Base-by-base conservation (phyloP, 2,888 invertebrate genomes). In the Agriotes lineatus region DNA sequence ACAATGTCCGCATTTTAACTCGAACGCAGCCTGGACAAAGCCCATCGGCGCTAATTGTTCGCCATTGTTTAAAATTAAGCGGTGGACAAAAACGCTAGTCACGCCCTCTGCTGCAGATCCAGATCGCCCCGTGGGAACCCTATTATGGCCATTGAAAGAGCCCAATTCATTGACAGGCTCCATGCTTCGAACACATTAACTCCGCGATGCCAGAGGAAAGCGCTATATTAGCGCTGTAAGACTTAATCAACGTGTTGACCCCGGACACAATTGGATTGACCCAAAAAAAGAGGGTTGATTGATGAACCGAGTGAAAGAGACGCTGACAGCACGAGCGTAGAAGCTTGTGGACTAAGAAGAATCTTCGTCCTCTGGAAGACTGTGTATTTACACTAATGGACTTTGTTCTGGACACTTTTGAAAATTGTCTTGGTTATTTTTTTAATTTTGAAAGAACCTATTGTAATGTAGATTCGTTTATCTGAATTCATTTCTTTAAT, bases 91-190 rank as follows among this genome's bases (percentile, higher is more conserved):
- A 62, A 45, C 39, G 25, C 57, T 22, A 39, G 64, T 69, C 69
- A 69, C 59, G 64, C 65, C 68, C 63, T 50, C 42, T 45, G 42
- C 33, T 42, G 57, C 67, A 60, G 65, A 70, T 72, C 72, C 63
- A 70, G 66, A 71, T 72, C 65, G 68, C 65, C 70, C 72, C 74
- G 74, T 73, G 72, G 74, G 74, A 73, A 69, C 67, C 66, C 67
- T 68, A 72, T 68, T 64, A 72, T 61, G 64, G 48, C 69, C 67
- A 69, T 75, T 74, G 67, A 74, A 65, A 70, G 65, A 70, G 65
- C 69, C 63, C 64, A 62, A 74, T 72, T 73, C 69, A 70, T 75
- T 75, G 74, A 75, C 73, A 72, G 70, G 70, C 67, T 50, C 19
- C 54, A 63, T 48, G 20, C 61, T 58, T 44, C 18, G 33, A 58